phyloP scores from a whole-genome alignment of 2,797 vertebrate species.

The Micropoecilia bifurca region DNA sequence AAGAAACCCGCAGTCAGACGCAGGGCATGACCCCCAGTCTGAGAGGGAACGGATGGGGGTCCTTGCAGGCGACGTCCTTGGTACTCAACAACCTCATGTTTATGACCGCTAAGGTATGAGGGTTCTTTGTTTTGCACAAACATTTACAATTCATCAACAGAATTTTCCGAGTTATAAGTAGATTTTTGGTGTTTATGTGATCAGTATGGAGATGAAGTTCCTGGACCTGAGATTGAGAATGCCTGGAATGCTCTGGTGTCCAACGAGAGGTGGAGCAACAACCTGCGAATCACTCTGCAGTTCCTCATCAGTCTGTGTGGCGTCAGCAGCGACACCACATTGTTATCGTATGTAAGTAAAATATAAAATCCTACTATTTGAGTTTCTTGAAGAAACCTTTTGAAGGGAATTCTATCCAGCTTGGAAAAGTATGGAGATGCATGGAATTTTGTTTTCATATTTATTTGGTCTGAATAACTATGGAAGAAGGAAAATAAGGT shows the following conservation, averaged over 20 bases:
- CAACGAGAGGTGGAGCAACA: slow-evolving; percentile 98
- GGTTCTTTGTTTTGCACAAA: slow-evolving; percentile 1
- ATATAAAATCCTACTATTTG: not conserved
- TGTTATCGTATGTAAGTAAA: slow-evolving; percentile 89
- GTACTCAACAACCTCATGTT: slow-evolving; percentile 99
- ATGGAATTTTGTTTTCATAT: not conserved
- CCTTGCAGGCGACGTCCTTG: slow-evolving; percentile 93
- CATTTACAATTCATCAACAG: fast-evolving
- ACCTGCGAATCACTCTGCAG: slow-evolving; percentile 93
- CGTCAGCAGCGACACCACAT: slow-evolving; percentile 96
- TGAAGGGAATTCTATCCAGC: not conserved
- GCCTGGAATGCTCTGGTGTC: slow-evolving; percentile 97
- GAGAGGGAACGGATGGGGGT: slow-evolving; percentile 96
- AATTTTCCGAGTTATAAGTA: not conserved
- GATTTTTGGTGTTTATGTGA: slow-evolving; percentile 2
- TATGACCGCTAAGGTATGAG: slow-evolving; percentile 96
- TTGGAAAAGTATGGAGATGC: not conserved
- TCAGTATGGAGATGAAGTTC: slow-evolving; percentile 97
- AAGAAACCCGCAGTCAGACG: slow-evolving; percentile 84
- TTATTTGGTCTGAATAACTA: not conserved
- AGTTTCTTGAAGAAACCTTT: not conserved
- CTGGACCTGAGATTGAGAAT: slow-evolving; percentile 97
- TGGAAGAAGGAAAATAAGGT: not conserved
- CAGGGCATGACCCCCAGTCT: slow-evolving; percentile 84
- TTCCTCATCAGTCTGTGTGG: slow-evolving; percentile 98